These are phyloP conservation scores for Buphagus erythrorhynchus DNA, from an alignment of 2,797 vertebrate species.

Conservation along the genomic window DNA sequence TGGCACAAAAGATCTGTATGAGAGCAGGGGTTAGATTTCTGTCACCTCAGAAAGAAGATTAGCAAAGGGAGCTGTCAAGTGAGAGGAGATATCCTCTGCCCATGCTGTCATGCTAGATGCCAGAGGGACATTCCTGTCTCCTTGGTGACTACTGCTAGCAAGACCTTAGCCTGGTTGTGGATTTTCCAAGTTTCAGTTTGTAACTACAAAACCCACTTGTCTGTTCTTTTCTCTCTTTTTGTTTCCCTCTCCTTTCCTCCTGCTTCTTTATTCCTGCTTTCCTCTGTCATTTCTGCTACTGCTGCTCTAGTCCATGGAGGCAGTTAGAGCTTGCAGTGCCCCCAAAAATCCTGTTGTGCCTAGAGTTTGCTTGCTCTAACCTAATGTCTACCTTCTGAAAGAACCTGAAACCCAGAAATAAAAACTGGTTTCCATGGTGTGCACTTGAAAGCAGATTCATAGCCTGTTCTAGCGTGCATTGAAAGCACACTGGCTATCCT, in stretches of 20 bases:
- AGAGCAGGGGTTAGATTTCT: slow-evolving; percentile 37
- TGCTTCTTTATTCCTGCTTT: background rate
- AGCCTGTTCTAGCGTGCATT: background rate
- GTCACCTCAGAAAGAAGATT: slow-evolving; percentile 41
- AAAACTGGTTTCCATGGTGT: background rate
- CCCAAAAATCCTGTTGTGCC: background rate
- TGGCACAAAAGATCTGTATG: slow-evolving; percentile 4
- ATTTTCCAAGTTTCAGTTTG: background rate
- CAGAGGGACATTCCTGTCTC: slow-evolving; percentile 50
- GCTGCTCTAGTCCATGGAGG: background rate
- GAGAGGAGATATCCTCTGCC: slow-evolving; percentile 36
- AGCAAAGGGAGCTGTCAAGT: slow-evolving; percentile 59
- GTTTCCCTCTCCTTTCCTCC: background rate
- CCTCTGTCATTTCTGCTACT: background rate
- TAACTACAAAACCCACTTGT: background rate
- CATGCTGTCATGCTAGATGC: slow-evolving; percentile 38
- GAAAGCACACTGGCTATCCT: background rate
- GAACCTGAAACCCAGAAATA: background rate
- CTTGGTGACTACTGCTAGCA: slow-evolving; percentile 27
- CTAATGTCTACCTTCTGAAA: background rate
- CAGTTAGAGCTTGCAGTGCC: background rate
- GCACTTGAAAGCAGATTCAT: background rate
- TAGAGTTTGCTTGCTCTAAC: background rate
- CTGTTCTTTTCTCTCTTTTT: background rate
- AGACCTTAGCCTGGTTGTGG: background rate